phyloP scores from a whole-genome alignment of 2,797 vertebrate genomes.

The Enteromius trimaculatus region DNA sequence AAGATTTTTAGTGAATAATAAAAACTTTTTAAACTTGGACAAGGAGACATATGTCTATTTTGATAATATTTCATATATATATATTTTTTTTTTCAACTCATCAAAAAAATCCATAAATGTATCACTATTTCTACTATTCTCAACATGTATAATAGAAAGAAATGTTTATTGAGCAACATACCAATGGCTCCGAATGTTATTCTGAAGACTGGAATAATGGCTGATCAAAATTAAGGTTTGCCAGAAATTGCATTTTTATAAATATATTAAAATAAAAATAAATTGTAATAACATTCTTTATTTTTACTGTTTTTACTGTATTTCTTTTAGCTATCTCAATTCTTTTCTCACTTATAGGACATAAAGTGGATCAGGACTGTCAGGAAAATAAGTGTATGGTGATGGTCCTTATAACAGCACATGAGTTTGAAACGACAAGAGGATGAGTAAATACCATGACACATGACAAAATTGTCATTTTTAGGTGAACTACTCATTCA shows the following conservation, averaged over 20 bases:
- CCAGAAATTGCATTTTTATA: not conserved
- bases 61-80: not conserved
- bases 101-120: not conserved
- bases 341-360: not conserved
- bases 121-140: not conserved
- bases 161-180: not conserved
- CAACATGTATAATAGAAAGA: not conserved
- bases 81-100: not conserved
- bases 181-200: not conserved
- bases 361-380: not conserved
- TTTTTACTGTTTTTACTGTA: too few relatives aligned
- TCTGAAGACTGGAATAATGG: not conserved
- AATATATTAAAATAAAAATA: not conserved
- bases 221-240: not conserved
- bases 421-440: not conserved
- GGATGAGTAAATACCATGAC: not conserved
- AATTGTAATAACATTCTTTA: too few relatives aligned
- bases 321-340: not conserved
- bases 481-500: not conserved
- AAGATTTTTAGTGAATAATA: not conserved
- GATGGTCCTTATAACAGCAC: not conserved
- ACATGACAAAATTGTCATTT: not conserved
- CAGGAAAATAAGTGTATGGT: not conserved
- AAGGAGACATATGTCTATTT: not conserved
- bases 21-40: not conserved